Conservation (phyloP, 1,140 invertebrate species). For the Camponotus floridanus region DNA sequence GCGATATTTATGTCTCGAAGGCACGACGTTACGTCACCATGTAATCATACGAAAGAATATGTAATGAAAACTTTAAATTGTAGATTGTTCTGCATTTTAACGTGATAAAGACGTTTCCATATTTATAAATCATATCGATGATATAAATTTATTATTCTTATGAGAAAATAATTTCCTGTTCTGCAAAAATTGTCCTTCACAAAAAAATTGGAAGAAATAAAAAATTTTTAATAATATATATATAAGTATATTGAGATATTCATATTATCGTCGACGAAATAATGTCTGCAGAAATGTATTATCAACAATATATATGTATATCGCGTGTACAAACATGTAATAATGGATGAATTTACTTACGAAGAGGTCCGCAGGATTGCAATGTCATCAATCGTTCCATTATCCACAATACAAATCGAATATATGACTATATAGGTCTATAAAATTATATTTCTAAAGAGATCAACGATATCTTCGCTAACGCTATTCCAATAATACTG, state of each 20-base stretch:
- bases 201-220: no score
- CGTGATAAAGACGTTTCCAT: neutral
- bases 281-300: no score
- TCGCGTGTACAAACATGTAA: neutral
- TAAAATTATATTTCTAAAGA: no score
- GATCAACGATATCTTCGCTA: neutral
- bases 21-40: neutral
- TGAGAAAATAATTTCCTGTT: no score
- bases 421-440: no score
- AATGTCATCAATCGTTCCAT: neutral
- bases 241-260: no score
- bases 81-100: neutral
- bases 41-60: neutral
- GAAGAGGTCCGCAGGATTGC: neutral
- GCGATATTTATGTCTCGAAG: neutral
- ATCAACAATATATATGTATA: neutral
- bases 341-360: neutral
- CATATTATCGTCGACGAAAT: no score
- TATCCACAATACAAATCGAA: neutral
- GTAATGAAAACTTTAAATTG: neutral
- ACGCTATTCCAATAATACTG: neutral
- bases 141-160: neutral
- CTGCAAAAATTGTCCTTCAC: no score
- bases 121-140: neutral
- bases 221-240: no score